Evolutionary conservation across 1,140 invertebrate genomes (phyloP), one percentile per base, ranked within the genome.

Genomic region (Papilio polyxenes): DNA sequence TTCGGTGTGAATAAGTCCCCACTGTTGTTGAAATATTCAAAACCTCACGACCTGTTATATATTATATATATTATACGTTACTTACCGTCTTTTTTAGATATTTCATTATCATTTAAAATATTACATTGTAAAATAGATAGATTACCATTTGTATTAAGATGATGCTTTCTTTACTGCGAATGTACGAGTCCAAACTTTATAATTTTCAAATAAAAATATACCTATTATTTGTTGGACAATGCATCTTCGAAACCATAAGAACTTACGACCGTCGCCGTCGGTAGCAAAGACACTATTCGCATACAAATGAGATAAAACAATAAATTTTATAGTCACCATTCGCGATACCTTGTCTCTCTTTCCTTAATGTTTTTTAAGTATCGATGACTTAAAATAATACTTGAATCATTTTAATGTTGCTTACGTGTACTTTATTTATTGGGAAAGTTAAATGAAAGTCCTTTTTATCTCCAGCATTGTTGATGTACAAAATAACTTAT

Each of bases 281-380:
- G 81, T 74, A 82, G 51, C 77, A 75, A 83, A 84, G 72, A 81
- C 83, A 80, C 77, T 75, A 40, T 86, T 86, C 87, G 91, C 90
- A 92, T 92, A 92, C 90, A 85, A 91, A 92, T 89, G 81, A 84
- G 79, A 77, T 56, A 81, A 87, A 87, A 91, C 90, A 90, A 92
- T 90, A 86, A 87, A 85, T 85, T 85, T 79, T 85, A 86, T 84
- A 82, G 89, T 88, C 87, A 84, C 84, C 84, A 91, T 91, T 86
- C 86, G 65, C 49, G 80, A 81, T 81, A 81, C 80, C 85, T 83
- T 82, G 56, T 79, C 65, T 79, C 79, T 74, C 83, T 86, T 89
- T 85, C 83, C 85, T 83, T 82, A 65, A 40, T 72, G 65, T 40
- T 7, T 37, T 69, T 65, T 65, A 31, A 0, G 8, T 11, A 65